These are phyloP conservation scores for Pristionchus arcanus DNA, from an alignment of 2,888 invertebrate genomes.

Conservation along the genomic window DNA sequence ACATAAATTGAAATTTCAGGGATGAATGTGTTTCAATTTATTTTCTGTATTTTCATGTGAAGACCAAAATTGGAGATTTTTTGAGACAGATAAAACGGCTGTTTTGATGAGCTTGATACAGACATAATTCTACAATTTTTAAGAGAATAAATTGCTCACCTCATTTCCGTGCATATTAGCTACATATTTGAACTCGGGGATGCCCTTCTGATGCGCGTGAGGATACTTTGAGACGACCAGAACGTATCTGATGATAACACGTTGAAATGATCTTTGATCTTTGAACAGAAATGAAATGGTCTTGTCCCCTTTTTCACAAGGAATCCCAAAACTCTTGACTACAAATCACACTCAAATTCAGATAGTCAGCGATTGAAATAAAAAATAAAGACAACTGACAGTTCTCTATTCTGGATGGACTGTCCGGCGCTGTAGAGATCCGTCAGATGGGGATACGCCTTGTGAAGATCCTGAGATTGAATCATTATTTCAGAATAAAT, in stretches of 20 bases:
- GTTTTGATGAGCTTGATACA: no score
- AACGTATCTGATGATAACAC: conserved; percentile 84
- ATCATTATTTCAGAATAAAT: neutral
- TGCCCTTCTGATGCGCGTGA: conserved; percentile 87
- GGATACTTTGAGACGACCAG: conserved; percentile 90
- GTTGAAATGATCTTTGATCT: no score
- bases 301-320: no score
- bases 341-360: no score
- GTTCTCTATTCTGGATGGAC: conserved; percentile 89
- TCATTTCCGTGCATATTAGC: conserved; percentile 98
- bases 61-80: no score
- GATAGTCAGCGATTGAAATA: no score
- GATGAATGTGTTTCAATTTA: no score
- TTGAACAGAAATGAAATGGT: no score
- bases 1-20: no score
- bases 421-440: conserved; percentile 85
- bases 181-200: conserved; percentile 94
- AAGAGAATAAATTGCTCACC: conserved; percentile 80
- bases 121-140: neutral
- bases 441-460: conserved; percentile 78
- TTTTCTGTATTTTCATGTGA: no score
- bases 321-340: no score
- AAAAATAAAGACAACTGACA: conserved; percentile 83
- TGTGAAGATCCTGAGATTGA: conserved; percentile 61
- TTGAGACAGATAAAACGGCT: no score